Percentiles rank a stretch among this genome's conserved stretches.
Evolutionary conservation across 1,140 invertebrate genomes (phyloP).

Genomic region (Bursaphelenchus mucronatus): DNA sequence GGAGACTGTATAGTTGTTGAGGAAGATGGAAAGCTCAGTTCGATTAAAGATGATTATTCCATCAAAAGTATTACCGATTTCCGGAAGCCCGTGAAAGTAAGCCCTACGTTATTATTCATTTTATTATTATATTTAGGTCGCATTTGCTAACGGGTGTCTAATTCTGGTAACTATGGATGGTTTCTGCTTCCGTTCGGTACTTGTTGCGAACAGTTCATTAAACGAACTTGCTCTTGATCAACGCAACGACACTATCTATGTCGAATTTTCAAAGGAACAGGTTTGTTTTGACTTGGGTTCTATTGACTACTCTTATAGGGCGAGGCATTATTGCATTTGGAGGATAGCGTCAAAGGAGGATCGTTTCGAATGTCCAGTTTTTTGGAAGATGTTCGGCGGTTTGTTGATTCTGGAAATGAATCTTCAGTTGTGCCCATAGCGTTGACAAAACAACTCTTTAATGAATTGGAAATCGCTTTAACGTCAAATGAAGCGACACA

Average conservation of each 20-base stretch:
- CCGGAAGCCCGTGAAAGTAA: slow-evolving; percentile 2
- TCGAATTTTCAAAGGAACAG: slow-evolving; percentile 11
- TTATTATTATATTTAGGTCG: neutral
- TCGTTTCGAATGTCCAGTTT: neutral
- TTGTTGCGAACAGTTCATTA: neutral
- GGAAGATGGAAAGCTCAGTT: neutral
- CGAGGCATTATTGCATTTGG: slow-evolving; percentile 3
- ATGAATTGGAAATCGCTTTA: neutral
- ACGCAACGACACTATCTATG: neutral
- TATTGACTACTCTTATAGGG: neutral
- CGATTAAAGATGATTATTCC: neutral
- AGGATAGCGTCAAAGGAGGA: neutral
- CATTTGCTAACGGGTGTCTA: slow-evolving; percentile 12
- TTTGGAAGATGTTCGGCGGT: neutral
- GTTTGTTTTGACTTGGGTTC: slow-evolving; percentile 5
- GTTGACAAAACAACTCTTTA: neutral
- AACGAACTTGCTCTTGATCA: neutral
- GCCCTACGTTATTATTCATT: neutral
- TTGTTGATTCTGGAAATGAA: slow-evolving; percentile 3
- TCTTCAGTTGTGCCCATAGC: neutral
- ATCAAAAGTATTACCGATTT: neutral
- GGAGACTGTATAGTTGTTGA: slow-evolving; percentile 14
- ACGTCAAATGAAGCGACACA: neutral
- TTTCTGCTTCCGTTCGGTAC: slow-evolving; percentile 1
- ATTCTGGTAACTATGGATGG: neutral